Evolutionary conservation across 35 echinoderm and acorn worm genomes (phyloP).

Genomic region (Apostichopus parvimensis): DNA sequence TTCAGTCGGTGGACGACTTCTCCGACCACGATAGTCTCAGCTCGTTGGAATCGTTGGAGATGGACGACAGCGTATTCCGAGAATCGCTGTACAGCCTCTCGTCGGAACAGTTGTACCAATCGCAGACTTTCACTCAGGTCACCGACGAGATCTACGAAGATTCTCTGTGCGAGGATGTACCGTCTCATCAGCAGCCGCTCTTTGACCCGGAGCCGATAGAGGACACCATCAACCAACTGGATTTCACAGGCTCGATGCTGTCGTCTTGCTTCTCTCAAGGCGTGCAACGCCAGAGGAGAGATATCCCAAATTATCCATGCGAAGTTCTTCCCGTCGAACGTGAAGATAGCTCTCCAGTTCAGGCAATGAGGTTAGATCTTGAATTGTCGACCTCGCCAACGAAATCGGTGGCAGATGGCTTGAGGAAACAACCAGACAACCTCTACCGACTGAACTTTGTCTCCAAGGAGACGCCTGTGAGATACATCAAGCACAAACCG

Average conservation of each 20-base stretch:
- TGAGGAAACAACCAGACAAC: not conserved
- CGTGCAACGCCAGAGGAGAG: not conserved
- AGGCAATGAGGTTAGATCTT: not conserved
- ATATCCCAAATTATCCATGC: not conserved
- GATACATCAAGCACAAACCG: slow-evolving; percentile 77
- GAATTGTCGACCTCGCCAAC: not conserved
- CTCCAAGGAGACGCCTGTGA: slow-evolving; percentile 54
- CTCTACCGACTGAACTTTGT: slow-evolving; percentile 38
- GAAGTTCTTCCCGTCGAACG: not conserved
- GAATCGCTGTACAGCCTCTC: slow-evolving; percentile 55
- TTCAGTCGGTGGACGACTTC: slow-evolving; percentile 35
- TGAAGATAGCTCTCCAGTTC: not conserved
- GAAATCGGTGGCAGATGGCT: not conserved
- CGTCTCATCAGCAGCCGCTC: not conserved
- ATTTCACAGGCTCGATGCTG: not conserved
- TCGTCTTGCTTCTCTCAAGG: not conserved
- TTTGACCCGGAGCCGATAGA: not conserved
- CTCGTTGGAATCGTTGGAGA: slow-evolving; percentile 15
- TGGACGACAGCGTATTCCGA: slow-evolving; percentile 54
- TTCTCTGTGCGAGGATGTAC: slow-evolving; percentile 34
- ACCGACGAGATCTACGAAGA: slow-evolving; percentile 37
- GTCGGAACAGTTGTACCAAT: slow-evolving; percentile 43
- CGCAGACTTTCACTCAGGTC: slow-evolving; percentile 26
- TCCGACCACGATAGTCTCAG: not conserved
- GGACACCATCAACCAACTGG: not conserved